phyloP scores from a whole-genome alignment of 2,888 invertebrate species.

The Hesperia comma region DNA sequence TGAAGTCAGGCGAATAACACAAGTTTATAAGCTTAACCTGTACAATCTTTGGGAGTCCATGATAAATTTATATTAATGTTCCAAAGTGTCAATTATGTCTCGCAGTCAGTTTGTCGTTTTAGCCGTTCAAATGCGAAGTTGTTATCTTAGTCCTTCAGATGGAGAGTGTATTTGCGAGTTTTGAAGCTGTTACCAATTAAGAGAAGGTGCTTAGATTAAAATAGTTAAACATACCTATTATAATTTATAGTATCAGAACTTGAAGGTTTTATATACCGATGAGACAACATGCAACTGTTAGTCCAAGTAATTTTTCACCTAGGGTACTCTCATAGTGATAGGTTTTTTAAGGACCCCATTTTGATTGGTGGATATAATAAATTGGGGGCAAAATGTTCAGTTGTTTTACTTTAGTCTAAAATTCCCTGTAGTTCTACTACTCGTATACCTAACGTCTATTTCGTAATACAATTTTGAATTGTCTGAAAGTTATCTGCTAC shows the following conservation, averaged over 20 bases:
- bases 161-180: slow-evolving; percentile 33
- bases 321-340: too few relatives aligned
- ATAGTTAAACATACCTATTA: slow-evolving; percentile 1
- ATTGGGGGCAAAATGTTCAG: too few relatives aligned
- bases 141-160: slow-evolving; percentile 75
- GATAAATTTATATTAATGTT: slow-evolving; percentile 26
- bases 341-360: too few relatives aligned
- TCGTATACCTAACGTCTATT: too few relatives aligned
- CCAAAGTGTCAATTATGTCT: slow-evolving; percentile 22
- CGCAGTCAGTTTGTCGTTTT: slow-evolving; percentile 24
- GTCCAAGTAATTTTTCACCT: not conserved
- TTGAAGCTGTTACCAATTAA: not conserved
- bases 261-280: not conserved
- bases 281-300: not conserved
- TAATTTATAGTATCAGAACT: not conserved
- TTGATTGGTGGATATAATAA: too few relatives aligned
- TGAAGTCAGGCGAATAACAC: not conserved
- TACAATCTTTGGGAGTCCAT: slow-evolving; percentile 7
- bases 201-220: not conserved
- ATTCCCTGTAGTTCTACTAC: too few relatives aligned
- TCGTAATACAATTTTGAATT: too few relatives aligned
- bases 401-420: too few relatives aligned
- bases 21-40: slow-evolving; percentile 6
- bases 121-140: slow-evolving; percentile 25
- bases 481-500: too few relatives aligned